A percentile compares a stretch with the other conserved stretches of the same genome.
Evolutionary conservation across 2,113 vertebrate species (phyloP).

Genomic region (Mohoua ochrocephala): DNA sequence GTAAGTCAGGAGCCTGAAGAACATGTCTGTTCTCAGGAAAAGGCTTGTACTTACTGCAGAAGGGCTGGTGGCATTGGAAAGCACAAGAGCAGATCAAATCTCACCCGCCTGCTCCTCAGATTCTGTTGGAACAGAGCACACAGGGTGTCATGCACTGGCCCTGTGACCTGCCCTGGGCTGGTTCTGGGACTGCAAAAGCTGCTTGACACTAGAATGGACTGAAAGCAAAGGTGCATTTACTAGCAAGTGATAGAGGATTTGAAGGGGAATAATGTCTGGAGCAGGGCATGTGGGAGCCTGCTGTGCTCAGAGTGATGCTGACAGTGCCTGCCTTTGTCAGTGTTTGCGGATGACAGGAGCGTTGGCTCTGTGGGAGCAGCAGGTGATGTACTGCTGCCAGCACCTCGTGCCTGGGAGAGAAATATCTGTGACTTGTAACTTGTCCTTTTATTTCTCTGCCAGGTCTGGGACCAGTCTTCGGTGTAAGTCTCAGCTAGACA

Average conservation of each 20-base stretch:
- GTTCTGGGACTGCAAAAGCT: background rate
- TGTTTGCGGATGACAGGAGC: background rate
- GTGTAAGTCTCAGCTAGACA: slow-evolving; percentile 80
- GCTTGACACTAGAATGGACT: background rate
- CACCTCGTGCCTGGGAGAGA: background rate
- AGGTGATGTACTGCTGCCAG: background rate
- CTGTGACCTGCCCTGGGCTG: background rate
- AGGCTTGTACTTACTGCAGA: no score
- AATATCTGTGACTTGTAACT: background rate
- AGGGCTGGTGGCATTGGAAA: background rate
- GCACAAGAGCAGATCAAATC: background rate
- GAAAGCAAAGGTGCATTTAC: background rate
- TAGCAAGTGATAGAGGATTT: background rate
- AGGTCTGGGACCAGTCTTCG: slow-evolving; percentile 93
- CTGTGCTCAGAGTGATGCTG: background rate
- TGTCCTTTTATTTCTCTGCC: background rate
- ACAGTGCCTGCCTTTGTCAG: background rate
- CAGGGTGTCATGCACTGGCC: accelerated
- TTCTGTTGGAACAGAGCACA: background rate
- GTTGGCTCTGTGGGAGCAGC: background rate
- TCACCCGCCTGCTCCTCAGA: accelerated
- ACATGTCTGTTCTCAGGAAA: background rate
- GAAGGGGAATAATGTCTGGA: background rate
- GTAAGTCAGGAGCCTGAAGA: slow-evolving; percentile 54
- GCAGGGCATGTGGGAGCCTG: background rate